Conservation (phyloP, 1,140 invertebrate genomes). For the Arion vulgaris region DNA sequence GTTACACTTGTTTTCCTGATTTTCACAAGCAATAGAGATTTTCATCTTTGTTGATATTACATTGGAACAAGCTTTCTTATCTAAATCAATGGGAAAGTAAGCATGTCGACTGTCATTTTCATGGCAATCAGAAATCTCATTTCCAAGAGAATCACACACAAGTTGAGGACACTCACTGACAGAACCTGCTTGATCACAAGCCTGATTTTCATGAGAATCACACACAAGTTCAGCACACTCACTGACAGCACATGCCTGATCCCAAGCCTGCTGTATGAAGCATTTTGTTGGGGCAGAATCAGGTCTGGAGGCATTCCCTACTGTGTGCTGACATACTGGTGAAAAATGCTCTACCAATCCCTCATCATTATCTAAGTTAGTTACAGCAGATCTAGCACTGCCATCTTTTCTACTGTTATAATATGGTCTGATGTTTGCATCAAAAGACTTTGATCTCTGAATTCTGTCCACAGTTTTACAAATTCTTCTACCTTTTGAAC, state of each 20-base stretch:
- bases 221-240: not conserved
- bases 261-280: not conserved
- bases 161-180: not conserved
- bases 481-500: not conserved
- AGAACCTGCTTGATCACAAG: not conserved
- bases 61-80: not conserved
- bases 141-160: not conserved
- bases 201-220: not conserved
- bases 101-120: not conserved
- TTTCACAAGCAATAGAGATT: not conserved
- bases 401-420: not conserved
- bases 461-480: conserved; percentile 8
- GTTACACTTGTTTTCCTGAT: not conserved
- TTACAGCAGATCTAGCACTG: not conserved
- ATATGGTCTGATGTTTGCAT: not conserved
- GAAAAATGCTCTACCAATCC: not conserved
- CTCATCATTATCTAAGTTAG: not conserved
- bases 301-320: not conserved
- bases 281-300: not conserved
- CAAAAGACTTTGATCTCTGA: not conserved
- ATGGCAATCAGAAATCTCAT: not conserved
- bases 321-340: not conserved
- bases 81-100: not conserved
- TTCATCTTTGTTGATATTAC: not conserved
- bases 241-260: not conserved